A percentile compares a stretch with the other conserved stretches of the same genome.
phyloP scores from a whole-genome alignment of 2,113 vertebrate species.

The Boleophthalmus pectinirostris region DNA sequence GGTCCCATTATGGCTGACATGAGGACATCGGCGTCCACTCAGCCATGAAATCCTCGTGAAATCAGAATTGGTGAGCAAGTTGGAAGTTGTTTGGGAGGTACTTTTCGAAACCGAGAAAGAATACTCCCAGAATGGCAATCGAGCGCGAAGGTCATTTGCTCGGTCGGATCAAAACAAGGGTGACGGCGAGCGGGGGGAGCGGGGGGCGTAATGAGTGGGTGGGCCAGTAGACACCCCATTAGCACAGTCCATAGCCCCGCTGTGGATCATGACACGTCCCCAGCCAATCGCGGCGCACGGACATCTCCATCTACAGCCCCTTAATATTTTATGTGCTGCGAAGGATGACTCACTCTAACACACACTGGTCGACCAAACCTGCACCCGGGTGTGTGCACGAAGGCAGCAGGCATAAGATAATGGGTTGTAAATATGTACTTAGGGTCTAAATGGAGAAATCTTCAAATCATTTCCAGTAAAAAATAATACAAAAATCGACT shows the following conservation, averaged over 20 bases:
- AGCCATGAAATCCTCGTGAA: constrained; percentile 73
- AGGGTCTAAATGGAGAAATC: too few species aligned
- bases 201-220: constrained; percentile 87
- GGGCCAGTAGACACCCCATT: constrained; percentile 82
- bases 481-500: too few species aligned
- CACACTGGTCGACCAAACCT: neutral
- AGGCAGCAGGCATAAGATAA: neutral
- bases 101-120: constrained; percentile 34
- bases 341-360: constrained; percentile 37
- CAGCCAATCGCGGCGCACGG: constrained; percentile 87
- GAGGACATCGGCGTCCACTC: constrained; percentile 71
- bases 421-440: constrained; percentile 28
- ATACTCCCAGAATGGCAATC: constrained; percentile 50
- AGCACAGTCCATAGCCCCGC: constrained; percentile 86
- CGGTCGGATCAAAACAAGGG: constrained; percentile 57
- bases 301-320: constrained; percentile 90
- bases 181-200: constrained; percentile 45
- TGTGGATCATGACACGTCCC: constrained; percentile 88
- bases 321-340: constrained; percentile 92
- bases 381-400: neutral
- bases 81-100: constrained; percentile 55
- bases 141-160: constrained; percentile 76
- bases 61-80: constrained; percentile 67
- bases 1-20: constrained; percentile 73
- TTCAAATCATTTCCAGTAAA: too few species aligned